Base-by-base conservation (phyloP, 37 sponge, comb jelly and placozoan species). In the Agelas oroides region DNA sequence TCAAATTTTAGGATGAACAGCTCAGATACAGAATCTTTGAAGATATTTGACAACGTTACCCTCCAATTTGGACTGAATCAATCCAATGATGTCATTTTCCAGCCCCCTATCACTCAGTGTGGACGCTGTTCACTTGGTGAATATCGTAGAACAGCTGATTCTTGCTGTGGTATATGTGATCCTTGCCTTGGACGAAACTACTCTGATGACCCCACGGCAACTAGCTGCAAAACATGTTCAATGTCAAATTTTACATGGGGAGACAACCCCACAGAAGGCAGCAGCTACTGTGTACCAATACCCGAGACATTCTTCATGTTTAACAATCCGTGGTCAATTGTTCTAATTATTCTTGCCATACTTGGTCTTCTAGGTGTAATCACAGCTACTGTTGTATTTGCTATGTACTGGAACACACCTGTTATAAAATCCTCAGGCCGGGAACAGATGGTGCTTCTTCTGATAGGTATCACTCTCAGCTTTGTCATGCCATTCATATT, bases 251-350 rank as follows among this genome's bases (percentile, higher is more conserved):
- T 12, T 8, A 53, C 30, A 33, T 92, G 91, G 92, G 90, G 92
- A 2, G 82, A 91, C 68, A 74, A 77, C 24, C 95, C 95, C 21
- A 30, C 71, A 1, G n/a, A 11, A 3, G 93, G 93, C 33, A 92
- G 89, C 65, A 61, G 16, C 13, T 11, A 25, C 20, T 92, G 93
- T 69, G 77, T 85, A 12, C 58, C 63, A n/a, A 32, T 92, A n/a
- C 53, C 76, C 0, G 78, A 70, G 40, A 25, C 27, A 31, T 69
- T 32, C 70, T 5, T 69, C 8, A 31, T 3, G 24, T 28, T 34
- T 6, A 11, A 37, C 32, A 38, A 75, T 65, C 57, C 58, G 24
- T 59, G 76, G 40, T 54, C 70, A 16, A 76, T 76, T 28, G 69
- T 65, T 16, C 30, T 28, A 1, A 24, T 83, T 20, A 39, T 67